Conservation (phyloP, 2,888 invertebrate genomes). For the Nemotelus nigrinus region DNA sequence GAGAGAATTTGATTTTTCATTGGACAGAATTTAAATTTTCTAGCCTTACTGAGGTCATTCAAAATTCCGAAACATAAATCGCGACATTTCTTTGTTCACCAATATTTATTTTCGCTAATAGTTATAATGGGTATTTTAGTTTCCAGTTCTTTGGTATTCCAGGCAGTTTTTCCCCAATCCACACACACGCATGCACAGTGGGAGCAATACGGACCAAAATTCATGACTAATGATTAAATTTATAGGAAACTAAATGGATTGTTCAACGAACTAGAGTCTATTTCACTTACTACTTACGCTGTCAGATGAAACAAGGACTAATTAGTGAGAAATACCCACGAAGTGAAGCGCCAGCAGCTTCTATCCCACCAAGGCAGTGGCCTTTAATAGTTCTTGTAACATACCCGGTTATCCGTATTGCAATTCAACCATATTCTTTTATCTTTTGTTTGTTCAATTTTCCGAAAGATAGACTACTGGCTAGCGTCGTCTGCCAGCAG, state of each 20-base stretch:
- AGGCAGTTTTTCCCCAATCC: no score
- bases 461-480: slow-evolving; percentile 10
- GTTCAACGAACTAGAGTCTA: slow-evolving; percentile 4
- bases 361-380: slow-evolving; percentile 45
- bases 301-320: slow-evolving; percentile 47
- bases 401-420: slow-evolving; percentile 25
- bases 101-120: no score
- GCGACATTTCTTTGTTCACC: no score
- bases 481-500: slow-evolving; percentile 26
- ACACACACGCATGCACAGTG: no score
- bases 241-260: not conserved
- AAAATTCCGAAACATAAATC: no score
- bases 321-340: slow-evolving; percentile 49
- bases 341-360: slow-evolving; percentile 49
- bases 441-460: slow-evolving; percentile 38
- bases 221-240: not conserved
- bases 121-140: no score
- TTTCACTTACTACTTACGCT: slow-evolving; percentile 22
- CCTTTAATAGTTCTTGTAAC: slow-evolving; percentile 35
- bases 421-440: slow-evolving; percentile 20
- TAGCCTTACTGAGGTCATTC: no score
- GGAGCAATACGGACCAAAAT: no score
- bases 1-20: no score
- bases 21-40: no score
- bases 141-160: no score